phyloP scores from a whole-genome alignment of 2,113 vertebrate species.

The Calypte anna region DNA sequence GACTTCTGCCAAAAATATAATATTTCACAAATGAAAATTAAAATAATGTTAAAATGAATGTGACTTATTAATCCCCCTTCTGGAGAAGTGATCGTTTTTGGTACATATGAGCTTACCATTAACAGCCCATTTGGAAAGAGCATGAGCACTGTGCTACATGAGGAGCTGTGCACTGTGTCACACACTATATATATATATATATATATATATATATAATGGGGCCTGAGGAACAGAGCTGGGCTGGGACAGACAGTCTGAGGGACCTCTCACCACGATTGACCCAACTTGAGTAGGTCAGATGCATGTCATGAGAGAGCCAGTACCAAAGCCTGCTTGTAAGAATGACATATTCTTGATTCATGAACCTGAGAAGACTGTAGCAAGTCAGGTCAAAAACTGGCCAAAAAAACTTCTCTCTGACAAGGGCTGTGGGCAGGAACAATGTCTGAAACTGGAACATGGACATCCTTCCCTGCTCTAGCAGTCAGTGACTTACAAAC shows the following conservation, averaged over 20 bases:
- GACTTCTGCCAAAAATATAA: neutral
- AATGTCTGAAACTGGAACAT: neutral
- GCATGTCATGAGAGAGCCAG: neutral
- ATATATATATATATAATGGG: too few relatives aligned
- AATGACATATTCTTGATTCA: neutral
- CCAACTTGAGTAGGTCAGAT: neutral
- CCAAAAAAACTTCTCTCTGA: neutral
- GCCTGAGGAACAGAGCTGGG: neutral
- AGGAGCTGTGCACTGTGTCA: neutral
- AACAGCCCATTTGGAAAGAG: neutral
- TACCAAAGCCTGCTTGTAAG: neutral
- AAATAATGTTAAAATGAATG: neutral
- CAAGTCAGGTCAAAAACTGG: neutral
- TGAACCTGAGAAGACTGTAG: neutral
- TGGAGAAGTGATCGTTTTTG: neutral
- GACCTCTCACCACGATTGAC: neutral
- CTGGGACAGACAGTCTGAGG: neutral
- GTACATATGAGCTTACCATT: neutral
- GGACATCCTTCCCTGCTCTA: neutral
- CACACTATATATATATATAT: too few relatives aligned
- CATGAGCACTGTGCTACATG: accelerated
- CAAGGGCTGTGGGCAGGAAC: neutral
- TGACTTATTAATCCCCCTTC: neutral
- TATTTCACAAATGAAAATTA: neutral
- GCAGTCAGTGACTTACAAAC: neutral